Evolutionary conservation across 37 sponge, comb jelly and placozoan genomes (phyloP), one percentile per base, ranked within the genome.

Genomic region (Agelas oroides): DNA sequence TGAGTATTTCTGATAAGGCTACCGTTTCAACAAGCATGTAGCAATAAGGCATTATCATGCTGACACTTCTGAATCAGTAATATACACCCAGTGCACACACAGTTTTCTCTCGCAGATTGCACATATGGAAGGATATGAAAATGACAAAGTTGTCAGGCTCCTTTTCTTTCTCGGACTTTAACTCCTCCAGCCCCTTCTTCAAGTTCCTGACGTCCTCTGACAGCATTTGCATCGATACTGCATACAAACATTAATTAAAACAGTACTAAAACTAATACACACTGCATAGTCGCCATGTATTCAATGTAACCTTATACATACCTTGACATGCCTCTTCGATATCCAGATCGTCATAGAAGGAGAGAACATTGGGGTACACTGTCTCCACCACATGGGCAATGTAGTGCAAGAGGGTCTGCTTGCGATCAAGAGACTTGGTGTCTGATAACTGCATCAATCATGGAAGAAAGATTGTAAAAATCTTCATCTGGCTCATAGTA

Each of bases 81-180:
- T n/a, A n/a, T n/a, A n/a, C n/a, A n/a, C n/a, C n/a, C n/a, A n/a
- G n/a, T n/a, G n/a, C n/a, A n/a, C n/a, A n/a, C n/a, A 46, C 46
- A 46, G 6, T 46, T 12, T 46, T 8, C 8, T 8, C 46, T 46
- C 8, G 46, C 46, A 46, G 46, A 8, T 8, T 46, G 73, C 5
- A n/a, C 23, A 0, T 38, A 63, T 25, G 13, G 40, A 60, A 88
- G 95, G 95, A 95, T 95, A 95, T 89, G 87, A 87, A 95, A n/a
- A 95, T 2, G 53, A 89, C 65, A 70, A 92, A 95, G 84, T 92
- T 95, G 62, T 78, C 52, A 34, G 84, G 81, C 18, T 95, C 89
- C 55, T 75, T 76, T 37, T 91, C 84, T 59, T 46, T 80, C 76
- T 95, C 95, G 23, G 25, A 38, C 37, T 69, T 25, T 20, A 89